Base-by-base conservation (phyloP, 2,113 vertebrate species). In the Eurystomus gularis region DNA sequence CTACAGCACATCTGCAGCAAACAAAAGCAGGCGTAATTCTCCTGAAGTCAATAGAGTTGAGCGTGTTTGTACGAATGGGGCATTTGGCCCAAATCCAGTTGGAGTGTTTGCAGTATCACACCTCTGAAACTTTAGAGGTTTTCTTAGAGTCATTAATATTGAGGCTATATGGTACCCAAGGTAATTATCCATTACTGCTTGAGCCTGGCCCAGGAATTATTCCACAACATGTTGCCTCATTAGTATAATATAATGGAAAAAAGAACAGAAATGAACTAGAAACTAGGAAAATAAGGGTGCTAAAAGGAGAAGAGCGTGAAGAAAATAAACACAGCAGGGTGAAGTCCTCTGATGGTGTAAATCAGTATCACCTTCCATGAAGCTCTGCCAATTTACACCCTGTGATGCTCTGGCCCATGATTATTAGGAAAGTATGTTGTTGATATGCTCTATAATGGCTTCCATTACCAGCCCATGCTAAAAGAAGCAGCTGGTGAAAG, bases 401-500 rank as follows among this genome's bases (percentile, higher is more conserved):
- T 71, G 40, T 58, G 77, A 90, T 93, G 84, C 82, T 90, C 85
- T 94, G 93, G 91, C 85, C 85, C 83, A 85, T 66, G 87, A 84
- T 97, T 95, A 92, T 94, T 96, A 85, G 80, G 86, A 86, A 95
- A 97, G 88, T 88, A 90, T 61, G 82, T 94, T 94, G 93, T 91
- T 95, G 95, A 96, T 86, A 82, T 96, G 89, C 86, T 96, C 87
- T 90, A 85, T 97, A 97, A 97, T 97, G 95, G 90, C 72, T 79
- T 88, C 31, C 86, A 88, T 93, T 95, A 97, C 94, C 94, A 94
- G 82, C 93, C 95, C 81, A 65, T 77, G 95, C 96, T 98, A 96
- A 95, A 96, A 94, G 90, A 97, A 97, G 97, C 97, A 98, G 97
- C 98, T 98, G 97, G 97, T 97, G 97, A 97, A 97, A 96, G 97